Conservation (phyloP, 1,140 invertebrate genomes). For the Ephestia elutella region DNA sequence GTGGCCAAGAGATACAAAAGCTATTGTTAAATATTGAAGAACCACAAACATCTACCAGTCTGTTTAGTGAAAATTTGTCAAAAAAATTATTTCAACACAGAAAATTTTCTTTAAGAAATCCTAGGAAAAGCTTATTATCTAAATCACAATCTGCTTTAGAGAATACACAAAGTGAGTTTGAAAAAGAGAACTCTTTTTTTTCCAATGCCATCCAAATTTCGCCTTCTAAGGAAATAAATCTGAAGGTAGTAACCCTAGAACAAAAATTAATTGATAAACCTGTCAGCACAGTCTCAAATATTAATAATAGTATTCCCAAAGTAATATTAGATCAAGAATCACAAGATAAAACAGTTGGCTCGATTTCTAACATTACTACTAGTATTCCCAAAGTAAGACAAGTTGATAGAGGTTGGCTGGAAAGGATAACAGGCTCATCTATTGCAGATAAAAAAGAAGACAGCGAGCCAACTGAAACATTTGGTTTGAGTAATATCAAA, state of each 20-base stretch:
- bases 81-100: slow-evolving; percentile 82
- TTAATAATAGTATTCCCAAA: slow-evolving; percentile 9
- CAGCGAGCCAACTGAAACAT: slow-evolving; percentile 26
- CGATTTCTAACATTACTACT: slow-evolving; percentile 25
- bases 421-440: slow-evolving; percentile 49
- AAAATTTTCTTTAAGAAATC: slow-evolving; percentile 83
- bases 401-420: slow-evolving; percentile 75
- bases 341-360: slow-evolving; percentile 77
- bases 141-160: slow-evolving; percentile 25
- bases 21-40: slow-evolving; percentile 70
- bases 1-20: slow-evolving; percentile 45
- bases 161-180: not conserved
- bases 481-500: slow-evolving; percentile 62
- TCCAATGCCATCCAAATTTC: not conserved
- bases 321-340: slow-evolving; percentile 68
- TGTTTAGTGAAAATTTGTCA: slow-evolving; percentile 71
- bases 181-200: not conserved
- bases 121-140: slow-evolving; percentile 79
- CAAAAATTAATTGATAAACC: not conserved
- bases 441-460: slow-evolving; percentile 3
- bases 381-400: slow-evolving; percentile 40
- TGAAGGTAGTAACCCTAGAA: not conserved
- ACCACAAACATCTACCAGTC: slow-evolving; percentile 22
- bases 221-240: not conserved
- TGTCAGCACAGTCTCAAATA: slow-evolving; percentile 7